Evolutionary conservation across 2,797 vertebrate species (phyloP).

Genomic region (Platalea minor): DNA sequence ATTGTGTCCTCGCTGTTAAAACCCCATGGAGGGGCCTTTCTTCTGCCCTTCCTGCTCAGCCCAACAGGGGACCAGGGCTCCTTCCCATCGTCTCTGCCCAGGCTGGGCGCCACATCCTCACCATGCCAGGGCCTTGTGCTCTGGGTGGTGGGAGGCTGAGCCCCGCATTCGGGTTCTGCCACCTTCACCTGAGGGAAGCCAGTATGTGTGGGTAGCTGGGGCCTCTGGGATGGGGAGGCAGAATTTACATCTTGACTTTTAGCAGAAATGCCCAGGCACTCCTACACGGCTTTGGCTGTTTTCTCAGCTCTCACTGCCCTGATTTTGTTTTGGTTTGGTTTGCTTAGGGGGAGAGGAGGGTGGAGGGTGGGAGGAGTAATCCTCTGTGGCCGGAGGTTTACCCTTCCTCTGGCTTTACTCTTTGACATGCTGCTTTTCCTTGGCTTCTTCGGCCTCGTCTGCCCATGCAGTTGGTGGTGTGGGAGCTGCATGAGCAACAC

Average conservation of each 20-base stretch:
- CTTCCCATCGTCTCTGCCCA: rapidly evolving
- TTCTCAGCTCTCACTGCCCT: background rate
- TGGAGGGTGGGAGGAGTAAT: background rate
- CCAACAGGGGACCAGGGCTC: background rate
- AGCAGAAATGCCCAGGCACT: background rate
- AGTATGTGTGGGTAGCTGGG: background rate
- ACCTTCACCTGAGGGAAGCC: rapidly evolving
- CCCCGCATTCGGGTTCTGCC: background rate
- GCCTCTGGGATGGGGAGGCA: background rate
- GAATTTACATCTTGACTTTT: background rate
- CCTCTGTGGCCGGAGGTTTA: background rate
- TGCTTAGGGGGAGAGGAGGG: rapidly evolving
- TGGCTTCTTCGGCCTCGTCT: background rate
- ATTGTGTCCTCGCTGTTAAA: background rate
- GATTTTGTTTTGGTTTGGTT: background rate
- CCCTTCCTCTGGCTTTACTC: background rate
- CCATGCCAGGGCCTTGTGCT: background rate
- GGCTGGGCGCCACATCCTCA: background rate
- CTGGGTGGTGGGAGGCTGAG: background rate
- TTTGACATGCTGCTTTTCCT: background rate
- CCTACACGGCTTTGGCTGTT: background rate
- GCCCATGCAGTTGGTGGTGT: background rate
- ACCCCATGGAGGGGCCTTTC: background rate
- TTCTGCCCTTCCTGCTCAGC: background rate
- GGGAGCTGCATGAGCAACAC: background rate